Evolutionary conservation across 2,888 invertebrate species (phyloP).

Genomic region (Drosophila demipolita): DNA sequence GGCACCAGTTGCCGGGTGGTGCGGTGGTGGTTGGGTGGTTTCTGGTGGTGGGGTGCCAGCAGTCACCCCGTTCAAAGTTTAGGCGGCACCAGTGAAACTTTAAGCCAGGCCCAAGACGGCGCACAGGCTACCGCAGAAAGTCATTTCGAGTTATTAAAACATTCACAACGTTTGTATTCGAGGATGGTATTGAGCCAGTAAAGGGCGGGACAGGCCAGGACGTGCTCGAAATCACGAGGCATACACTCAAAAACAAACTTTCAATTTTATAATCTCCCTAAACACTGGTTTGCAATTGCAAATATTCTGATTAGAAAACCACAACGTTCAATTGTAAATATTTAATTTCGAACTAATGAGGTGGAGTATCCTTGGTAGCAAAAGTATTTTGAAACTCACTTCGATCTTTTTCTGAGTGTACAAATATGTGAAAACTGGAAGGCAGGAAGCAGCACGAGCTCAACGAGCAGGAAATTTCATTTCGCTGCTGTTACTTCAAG

Average conservation of each 20-base stretch:
- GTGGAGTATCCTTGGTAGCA: background rate
- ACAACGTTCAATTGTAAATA: background rate
- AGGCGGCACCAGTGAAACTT: slow-evolving; percentile 53
- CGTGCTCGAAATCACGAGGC: slow-evolving; percentile 39
- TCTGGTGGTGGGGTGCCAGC: background rate
- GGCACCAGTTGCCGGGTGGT: slow-evolving; percentile 19
- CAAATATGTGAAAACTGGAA: slow-evolving; percentile 65
- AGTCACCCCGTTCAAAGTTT: slow-evolving; percentile 61
- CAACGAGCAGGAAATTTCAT: slow-evolving; percentile 78
- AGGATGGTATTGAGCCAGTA: slow-evolving; percentile 46
- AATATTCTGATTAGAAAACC: background rate
- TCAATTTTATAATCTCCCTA: background rate
- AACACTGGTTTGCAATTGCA: background rate
- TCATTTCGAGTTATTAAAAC: slow-evolving; percentile 82
- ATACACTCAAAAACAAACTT: background rate
- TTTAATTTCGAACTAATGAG: background rate
- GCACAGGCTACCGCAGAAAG: slow-evolving; percentile 68
- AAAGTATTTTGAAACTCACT: background rate
- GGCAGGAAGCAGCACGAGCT: slow-evolving; percentile 66
- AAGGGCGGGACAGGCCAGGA: background rate
- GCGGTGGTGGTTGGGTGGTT: background rate
- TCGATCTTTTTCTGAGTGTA: slow-evolving; percentile 29
- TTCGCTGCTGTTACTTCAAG: slow-evolving; percentile 56
- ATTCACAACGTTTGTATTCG: slow-evolving; percentile 81
- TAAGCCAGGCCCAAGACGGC: slow-evolving; percentile 42